These are phyloP conservation scores for Allacma fusca DNA, from an alignment of 2,888 invertebrate genomes.

Conservation along the genomic window DNA sequence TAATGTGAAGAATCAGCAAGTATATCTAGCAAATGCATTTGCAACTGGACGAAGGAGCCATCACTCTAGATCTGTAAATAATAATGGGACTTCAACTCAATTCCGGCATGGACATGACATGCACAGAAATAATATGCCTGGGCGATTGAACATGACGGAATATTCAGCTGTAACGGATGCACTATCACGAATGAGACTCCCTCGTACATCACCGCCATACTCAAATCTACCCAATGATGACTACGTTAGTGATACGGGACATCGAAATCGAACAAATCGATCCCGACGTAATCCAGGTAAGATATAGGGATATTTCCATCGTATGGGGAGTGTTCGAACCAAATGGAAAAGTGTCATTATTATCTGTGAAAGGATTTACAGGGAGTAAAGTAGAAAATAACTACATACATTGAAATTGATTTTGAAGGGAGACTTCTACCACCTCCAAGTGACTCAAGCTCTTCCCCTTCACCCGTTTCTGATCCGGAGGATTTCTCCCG, in stretches of 20 bases:
- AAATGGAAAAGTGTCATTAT: slow-evolving; percentile 21
- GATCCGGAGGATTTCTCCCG: slow-evolving; percentile 61
- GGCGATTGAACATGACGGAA: slow-evolving; percentile 62
- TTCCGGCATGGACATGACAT: slow-evolving; percentile 47
- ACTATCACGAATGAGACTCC: slow-evolving; percentile 63
- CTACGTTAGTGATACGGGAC: slow-evolving; percentile 61
- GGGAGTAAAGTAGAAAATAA: slow-evolving; percentile 16
- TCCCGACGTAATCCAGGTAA: slow-evolving; percentile 57
- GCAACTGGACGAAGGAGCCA: slow-evolving; percentile 60
- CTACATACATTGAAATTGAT: slow-evolving; percentile 6
- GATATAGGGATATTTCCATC: slow-evolving; percentile 3
- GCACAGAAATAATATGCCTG: slow-evolving; percentile 61
- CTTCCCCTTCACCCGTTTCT: slow-evolving; percentile 59
- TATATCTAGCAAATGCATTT: slow-evolving; percentile 56
- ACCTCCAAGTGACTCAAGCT: slow-evolving; percentile 59
- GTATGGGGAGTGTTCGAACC: slow-evolving; percentile 6
- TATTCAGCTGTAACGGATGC: slow-evolving; percentile 65
- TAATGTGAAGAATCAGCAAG: slow-evolving; percentile 50
- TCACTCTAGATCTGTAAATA: slow-evolving; percentile 56
- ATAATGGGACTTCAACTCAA: slow-evolving; percentile 59
- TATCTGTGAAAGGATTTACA: slow-evolving; percentile 25
- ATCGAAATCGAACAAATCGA: slow-evolving; percentile 58
- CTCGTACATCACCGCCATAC: slow-evolving; percentile 60
- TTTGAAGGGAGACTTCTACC: slow-evolving; percentile 53
- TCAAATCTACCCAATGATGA: slow-evolving; percentile 60